Percentiles rank a stretch among this genome's conserved stretches.
Conservation (phyloP, 2,113 vertebrate species). For the Terrapene triunguis region DNA sequence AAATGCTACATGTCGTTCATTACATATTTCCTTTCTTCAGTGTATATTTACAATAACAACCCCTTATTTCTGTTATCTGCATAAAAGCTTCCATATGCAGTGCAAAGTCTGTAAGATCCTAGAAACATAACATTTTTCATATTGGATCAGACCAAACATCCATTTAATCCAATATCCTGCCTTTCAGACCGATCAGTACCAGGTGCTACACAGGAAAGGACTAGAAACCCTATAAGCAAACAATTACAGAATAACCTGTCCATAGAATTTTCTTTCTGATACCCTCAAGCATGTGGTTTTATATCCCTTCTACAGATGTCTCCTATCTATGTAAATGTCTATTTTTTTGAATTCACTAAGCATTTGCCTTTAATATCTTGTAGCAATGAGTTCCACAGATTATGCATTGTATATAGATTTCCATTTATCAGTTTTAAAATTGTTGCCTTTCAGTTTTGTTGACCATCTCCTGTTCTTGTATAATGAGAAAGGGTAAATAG, state of each 20-base stretch:
- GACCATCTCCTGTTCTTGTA: background rate
- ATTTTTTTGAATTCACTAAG: background rate
- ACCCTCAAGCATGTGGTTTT: background rate
- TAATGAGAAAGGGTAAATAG: background rate
- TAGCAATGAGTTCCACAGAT: background rate
- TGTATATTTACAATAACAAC: background rate
- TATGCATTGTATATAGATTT: constrained; percentile 32
- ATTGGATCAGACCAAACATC: background rate
- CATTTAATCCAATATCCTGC: rapidly evolving
- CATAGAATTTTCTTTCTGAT: background rate
- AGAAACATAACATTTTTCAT: background rate
- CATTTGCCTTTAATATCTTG: constrained; percentile 14
- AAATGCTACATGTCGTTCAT: rapidly evolving
- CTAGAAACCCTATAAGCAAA: background rate
- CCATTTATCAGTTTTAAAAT: background rate
- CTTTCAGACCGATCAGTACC: background rate
- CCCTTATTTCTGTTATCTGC: background rate
- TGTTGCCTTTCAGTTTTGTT: background rate
- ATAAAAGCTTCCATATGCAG: background rate
- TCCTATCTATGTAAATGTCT: background rate
- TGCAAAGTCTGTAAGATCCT: background rate
- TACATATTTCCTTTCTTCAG: background rate
- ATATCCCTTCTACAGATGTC: background rate
- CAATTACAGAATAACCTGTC: background rate
- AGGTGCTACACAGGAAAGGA: background rate